Conservation (phyloP, 2,797 vertebrate species). For the Acrossocheilus wenchowensis region DNA sequence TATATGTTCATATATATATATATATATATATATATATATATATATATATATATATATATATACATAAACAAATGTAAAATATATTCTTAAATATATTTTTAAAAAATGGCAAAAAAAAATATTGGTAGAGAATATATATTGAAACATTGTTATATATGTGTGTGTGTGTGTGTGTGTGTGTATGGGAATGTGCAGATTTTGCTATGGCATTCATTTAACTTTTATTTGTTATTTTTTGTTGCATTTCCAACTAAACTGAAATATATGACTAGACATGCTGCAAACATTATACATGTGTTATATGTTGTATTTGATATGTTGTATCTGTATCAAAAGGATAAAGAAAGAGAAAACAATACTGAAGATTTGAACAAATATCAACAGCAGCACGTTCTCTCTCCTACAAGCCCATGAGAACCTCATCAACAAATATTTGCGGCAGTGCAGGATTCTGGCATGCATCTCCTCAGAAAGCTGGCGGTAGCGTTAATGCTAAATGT, state of each 20-base stretch:
- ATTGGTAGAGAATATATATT: too few relatives aligned
- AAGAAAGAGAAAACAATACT: slow-evolving; percentile 43
- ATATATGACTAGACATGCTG: background rate
- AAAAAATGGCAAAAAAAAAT: too few relatives aligned
- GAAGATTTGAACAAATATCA: slow-evolving; percentile 63
- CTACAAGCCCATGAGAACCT: slow-evolving; percentile 73
- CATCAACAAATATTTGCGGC: slow-evolving; percentile 80
- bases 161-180: too few relatives aligned
- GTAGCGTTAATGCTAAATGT: slow-evolving; percentile 75
- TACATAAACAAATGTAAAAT: too few relatives aligned
- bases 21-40: too few relatives aligned
- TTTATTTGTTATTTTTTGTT: too few relatives aligned
- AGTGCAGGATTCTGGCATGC: slow-evolving; percentile 66
- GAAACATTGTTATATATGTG: too few relatives aligned
- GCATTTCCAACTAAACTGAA: background rate
- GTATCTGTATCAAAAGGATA: background rate
- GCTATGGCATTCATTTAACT: too few relatives aligned
- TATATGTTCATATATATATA: too few relatives aligned
- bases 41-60: too few relatives aligned
- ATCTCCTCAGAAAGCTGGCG: slow-evolving; percentile 67
- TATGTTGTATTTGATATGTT: background rate
- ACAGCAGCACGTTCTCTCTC: slow-evolving; percentile 62
- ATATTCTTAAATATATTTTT: too few relatives aligned
- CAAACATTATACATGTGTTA: background rate
- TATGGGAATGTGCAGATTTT: too few relatives aligned